Conservation (phyloP, 2,113 vertebrate genomes). For the Chamaetylas fuelleborni region DNA sequence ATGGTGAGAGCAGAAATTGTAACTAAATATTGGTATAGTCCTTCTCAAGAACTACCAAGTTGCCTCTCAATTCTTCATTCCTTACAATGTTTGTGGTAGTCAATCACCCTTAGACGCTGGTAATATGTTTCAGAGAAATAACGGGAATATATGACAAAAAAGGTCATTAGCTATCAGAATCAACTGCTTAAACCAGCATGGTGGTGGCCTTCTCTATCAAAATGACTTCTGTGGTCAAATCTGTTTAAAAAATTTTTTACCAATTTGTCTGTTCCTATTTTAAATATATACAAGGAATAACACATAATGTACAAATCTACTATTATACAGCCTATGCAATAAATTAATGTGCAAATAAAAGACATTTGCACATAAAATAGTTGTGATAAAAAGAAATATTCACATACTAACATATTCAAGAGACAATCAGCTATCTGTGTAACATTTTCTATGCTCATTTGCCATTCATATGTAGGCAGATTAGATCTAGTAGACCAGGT, state of each 20-base stretch:
- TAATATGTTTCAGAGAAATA: background rate
- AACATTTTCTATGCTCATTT: background rate
- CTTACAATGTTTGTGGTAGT: background rate
- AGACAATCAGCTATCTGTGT: background rate
- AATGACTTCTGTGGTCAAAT: background rate
- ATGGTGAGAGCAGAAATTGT: background rate
- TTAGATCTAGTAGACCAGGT: background rate
- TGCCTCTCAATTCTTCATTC: background rate
- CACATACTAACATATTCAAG: background rate
- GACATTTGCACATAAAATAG: background rate
- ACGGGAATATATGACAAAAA: background rate
- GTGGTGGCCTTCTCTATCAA: background rate
- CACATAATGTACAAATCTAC: background rate
- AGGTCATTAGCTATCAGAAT: background rate
- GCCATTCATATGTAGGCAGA: background rate
- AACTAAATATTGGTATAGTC: background rate
- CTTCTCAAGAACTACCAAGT: background rate
- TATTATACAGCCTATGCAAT: background rate
- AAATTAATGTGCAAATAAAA: background rate
- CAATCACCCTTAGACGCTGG: background rate
- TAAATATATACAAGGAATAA: background rate
- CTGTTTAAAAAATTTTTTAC: background rate
- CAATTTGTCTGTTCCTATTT: background rate
- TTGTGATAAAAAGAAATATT: background rate
- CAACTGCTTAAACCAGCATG: background rate